phyloP scores from a whole-genome alignment of 2,113 vertebrate species.

The Scomber japonicus region DNA sequence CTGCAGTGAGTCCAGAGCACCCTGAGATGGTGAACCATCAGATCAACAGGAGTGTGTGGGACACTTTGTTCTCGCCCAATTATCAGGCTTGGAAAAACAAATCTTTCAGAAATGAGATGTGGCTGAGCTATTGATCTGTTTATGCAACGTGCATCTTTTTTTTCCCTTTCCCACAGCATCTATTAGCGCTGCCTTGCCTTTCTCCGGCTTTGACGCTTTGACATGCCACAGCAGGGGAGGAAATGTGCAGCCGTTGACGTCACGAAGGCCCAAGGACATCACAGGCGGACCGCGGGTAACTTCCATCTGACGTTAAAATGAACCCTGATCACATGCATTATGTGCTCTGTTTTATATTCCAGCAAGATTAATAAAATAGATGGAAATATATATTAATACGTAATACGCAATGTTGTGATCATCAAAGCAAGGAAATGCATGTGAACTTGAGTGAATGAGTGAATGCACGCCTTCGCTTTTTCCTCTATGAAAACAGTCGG shows the following conservation, averaged over 20 bases:
- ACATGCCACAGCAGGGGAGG: constrained; percentile 34
- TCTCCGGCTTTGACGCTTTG: constrained; percentile 18
- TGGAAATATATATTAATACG: neutral
- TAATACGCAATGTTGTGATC: neutral
- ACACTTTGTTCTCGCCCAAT: constrained; percentile 59
- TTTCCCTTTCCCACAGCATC: constrained; percentile 36
- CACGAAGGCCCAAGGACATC: constrained; percentile 3
- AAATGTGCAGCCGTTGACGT: constrained; percentile 9
- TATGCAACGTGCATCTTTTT: constrained; percentile 41
- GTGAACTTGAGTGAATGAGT: too few relatives aligned
- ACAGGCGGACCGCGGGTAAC: neutral
- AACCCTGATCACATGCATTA: neutral
- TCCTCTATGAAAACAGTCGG: neutral
- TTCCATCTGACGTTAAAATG: neutral
- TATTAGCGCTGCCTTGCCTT: constrained; percentile 15
- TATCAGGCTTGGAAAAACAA: constrained; percentile 59
- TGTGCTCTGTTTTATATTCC: constrained; percentile 7
- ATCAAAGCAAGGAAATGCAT: neutral
- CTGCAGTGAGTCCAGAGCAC: neutral
- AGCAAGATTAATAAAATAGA: constrained; percentile 5
- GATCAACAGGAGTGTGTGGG: constrained; percentile 29
- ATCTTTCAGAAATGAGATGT: constrained; percentile 63
- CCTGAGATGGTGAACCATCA: neutral
- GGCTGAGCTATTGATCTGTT: constrained; percentile 74
- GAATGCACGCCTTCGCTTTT: neutral